These are phyloP conservation scores for Hypomecis atomaria DNA, from an alignment of 2,888 invertebrate species.

Conservation along the genomic window DNA sequence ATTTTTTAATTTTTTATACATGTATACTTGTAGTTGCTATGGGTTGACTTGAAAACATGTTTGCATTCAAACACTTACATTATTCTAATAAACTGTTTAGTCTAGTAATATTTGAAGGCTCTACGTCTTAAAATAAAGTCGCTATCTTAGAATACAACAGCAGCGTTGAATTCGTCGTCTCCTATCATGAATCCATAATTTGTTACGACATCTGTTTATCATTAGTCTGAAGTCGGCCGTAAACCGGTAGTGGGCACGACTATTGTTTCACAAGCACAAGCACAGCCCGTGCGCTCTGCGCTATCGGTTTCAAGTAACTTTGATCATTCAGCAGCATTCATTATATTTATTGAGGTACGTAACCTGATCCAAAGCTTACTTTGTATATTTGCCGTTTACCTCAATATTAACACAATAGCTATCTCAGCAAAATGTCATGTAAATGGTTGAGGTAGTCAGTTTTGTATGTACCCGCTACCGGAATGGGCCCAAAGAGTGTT, in stretches of 20 bases:
- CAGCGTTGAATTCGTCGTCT: constrained; percentile 13
- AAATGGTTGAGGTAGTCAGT: constrained; percentile 28
- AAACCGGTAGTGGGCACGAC: constrained; percentile 50
- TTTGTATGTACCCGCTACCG: constrained; percentile 24
- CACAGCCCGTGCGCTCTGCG: constrained; percentile 50
- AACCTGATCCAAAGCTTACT: constrained; percentile 27
- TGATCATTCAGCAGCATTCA: constrained; percentile 54
- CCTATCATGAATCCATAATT: constrained; percentile 50
- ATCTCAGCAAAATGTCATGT: constrained; percentile 12
- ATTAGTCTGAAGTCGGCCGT: constrained; percentile 50
- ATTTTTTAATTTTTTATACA: too few species aligned
- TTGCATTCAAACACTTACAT: too few species aligned
- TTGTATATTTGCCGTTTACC: constrained; percentile 12
- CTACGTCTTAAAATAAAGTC: background rate
- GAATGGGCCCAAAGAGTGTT: constrained; percentile 30
- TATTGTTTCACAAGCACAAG: constrained; percentile 60
- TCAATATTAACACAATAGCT: constrained; percentile 8
- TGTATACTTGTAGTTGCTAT: too few species aligned
- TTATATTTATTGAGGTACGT: constrained; percentile 41
- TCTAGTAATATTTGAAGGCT: too few species aligned
- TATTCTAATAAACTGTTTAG: too few species aligned
- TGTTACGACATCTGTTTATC: constrained; percentile 60
- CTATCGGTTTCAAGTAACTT: constrained; percentile 48
- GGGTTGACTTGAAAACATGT: too few species aligned
- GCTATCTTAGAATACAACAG: background rate